Evolutionary conservation across 2,113 vertebrate species (phyloP), one percentile per base, ranked within the genome.

Genomic region (Pangasianodon gigas): DNA sequence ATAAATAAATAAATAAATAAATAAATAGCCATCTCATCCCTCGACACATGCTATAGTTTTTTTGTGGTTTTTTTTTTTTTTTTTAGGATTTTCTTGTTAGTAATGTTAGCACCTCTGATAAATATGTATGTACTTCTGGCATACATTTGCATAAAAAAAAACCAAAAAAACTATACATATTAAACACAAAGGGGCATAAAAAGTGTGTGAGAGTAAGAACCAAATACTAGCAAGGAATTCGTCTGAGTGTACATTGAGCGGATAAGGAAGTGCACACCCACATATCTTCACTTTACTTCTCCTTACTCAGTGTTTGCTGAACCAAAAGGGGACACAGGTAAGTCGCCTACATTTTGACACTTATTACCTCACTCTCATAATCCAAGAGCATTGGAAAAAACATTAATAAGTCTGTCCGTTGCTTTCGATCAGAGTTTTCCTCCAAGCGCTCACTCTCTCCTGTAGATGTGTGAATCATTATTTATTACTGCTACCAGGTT

Each of bases 401-500:
- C 82, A 29, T 85, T 88, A 84, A 90, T 90, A 80, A 89, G 84
- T 41, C 67, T 48, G 79, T 82, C 54, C 24, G 51, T 21, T 90
- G 87, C 75, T 84, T 88, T 83, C 48, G 52, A 90, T 91, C 86
- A 41, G 86, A 86, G 54, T 24, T 67, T 85, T 65, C 71, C 86
- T 79, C 69, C 79, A 85, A 90, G 80, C 91, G 52, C 46, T 69
- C 19, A 46, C 60, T 41, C 37, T n/a, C 16, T 67, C 82, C 79
- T 21, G 16, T 62, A 29, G 71, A 87, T 81, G 32, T 58, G 32
- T 24, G 46, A 87, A 85, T 84, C 87, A 89, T 87, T 87, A 89
- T 90, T 88, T 84, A 86, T 88, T 79, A 48, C 77, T 24, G 69
- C 51, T 82, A 14, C 62, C 46, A 16, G 85, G 67, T 80, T 89